These are phyloP conservation scores for Babylonia areolata DNA, from an alignment of 1,140 invertebrate species.

Conservation along the genomic window DNA sequence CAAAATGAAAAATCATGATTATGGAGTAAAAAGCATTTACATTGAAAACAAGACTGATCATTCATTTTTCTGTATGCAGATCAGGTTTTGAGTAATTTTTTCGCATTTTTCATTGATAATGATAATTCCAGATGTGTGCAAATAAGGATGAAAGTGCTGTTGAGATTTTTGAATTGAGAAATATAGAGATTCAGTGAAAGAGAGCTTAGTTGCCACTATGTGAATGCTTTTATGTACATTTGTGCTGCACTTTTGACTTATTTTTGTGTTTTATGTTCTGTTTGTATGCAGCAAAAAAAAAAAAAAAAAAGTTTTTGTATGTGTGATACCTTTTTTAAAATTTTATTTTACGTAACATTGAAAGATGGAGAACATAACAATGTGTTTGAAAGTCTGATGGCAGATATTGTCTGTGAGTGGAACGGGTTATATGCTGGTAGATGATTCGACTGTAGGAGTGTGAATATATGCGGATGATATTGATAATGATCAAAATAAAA, in stretches of 20 bases:
- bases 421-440: background rate
- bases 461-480: conserved; percentile 2
- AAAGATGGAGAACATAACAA: background rate
- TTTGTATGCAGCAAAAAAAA: background rate
- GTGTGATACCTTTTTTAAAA: background rate
- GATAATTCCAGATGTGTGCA: no score
- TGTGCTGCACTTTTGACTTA: background rate
- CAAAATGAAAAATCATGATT: no score
- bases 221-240: background rate
- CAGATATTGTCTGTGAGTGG: background rate
- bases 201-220: background rate
- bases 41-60: no score
- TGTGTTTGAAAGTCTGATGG: background rate
- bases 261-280: background rate
- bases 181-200: no score
- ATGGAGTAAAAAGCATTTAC: no score
- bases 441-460: background rate
- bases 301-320: background rate
- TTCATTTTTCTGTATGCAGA: no score
- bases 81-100: no score
- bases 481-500: background rate
- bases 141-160: no score
- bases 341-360: no score
- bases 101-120: no score
- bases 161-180: no score